A percentile compares a stretch with the other conserved stretches of the same genome.
These are phyloP conservation scores for Hylyphantes graminicola DNA, from an alignment of 1,140 invertebrate genomes.

Conservation along the genomic window DNA sequence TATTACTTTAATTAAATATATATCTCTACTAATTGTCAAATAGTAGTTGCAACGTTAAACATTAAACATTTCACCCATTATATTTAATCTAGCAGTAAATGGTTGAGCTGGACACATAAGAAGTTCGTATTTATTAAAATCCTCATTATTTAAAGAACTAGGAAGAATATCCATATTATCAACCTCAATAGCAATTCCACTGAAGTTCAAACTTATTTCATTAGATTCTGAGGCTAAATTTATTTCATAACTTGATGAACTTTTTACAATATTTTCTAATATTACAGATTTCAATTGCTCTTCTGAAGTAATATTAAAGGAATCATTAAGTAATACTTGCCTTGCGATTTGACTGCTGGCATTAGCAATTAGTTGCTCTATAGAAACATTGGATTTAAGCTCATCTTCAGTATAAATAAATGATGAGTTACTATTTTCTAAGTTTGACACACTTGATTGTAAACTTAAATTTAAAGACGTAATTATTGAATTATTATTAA, in stretches of 20 bases:
- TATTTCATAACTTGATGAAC: constrained; percentile 9
- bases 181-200: background rate
- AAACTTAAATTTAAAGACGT: background rate
- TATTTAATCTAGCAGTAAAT: constrained; percentile 78
- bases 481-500: too few relatives aligned
- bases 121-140: constrained; percentile 71
- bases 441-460: constrained; percentile 5
- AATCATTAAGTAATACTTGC: background rate
- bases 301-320: background rate
- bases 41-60: constrained; percentile 17
- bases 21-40: background rate
- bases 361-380: background rate
- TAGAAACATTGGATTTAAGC: constrained; percentile 15
- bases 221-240: background rate
- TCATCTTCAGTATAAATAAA: constrained; percentile 15
- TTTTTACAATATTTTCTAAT: constrained; percentile 47
- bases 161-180: constrained; percentile 69
- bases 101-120: constrained; percentile 77
- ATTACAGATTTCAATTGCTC: background rate
- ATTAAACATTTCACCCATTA: constrained; percentile 75
- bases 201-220: background rate
- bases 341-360: constrained; percentile 2
- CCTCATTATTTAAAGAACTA: constrained; percentile 73
- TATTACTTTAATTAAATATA: background rate
- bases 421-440: background rate